Conservation (phyloP, 1,140 invertebrate genomes). For the Drosophila pruinosa region DNA sequence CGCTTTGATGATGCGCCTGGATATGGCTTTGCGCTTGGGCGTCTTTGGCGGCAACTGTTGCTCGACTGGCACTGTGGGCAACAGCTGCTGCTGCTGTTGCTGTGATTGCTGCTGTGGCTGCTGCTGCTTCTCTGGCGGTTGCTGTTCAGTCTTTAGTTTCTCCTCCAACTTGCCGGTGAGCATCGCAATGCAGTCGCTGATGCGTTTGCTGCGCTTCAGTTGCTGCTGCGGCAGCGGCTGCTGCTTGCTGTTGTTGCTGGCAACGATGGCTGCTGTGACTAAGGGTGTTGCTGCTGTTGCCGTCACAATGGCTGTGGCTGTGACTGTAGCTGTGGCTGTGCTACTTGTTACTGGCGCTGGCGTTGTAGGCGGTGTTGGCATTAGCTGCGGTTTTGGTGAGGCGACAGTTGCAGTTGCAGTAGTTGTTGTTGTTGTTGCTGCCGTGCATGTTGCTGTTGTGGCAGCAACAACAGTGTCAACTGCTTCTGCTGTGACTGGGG, state of each 20-base stretch:
- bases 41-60: conserved; percentile 54
- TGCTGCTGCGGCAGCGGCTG: conserved; percentile 16
- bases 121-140: conserved; percentile 9
- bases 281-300: conserved; percentile 27
- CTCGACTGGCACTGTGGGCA: not conserved
- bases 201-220: conserved; percentile 82
- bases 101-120: not conserved
- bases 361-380: conserved; percentile 15
- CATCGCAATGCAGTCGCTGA: conserved; percentile 85
- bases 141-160: conserved; percentile 78
- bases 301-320: conserved; percentile 55
- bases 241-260: not conserved
- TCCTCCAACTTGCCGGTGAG: conserved; percentile 84
- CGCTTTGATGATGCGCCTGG: conserved; percentile 65
- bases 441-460: conserved; percentile 1
- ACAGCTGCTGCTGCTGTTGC: conserved; percentile 1
- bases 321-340: conserved; percentile 38
- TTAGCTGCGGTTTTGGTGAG: conserved; percentile 23
- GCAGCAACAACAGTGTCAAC: not conserved
- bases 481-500: not conserved
- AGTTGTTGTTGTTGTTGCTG: conserved; percentile 7
- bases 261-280: not conserved
- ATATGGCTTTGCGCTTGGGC: conserved; percentile 72
- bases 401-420: not conserved
- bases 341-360: conserved; percentile 41